A percentile compares a stretch with the other conserved stretches of the same genome.
phyloP scores from a whole-genome alignment of 2,113 vertebrate genomes.

The Carlito syrichta region DNA sequence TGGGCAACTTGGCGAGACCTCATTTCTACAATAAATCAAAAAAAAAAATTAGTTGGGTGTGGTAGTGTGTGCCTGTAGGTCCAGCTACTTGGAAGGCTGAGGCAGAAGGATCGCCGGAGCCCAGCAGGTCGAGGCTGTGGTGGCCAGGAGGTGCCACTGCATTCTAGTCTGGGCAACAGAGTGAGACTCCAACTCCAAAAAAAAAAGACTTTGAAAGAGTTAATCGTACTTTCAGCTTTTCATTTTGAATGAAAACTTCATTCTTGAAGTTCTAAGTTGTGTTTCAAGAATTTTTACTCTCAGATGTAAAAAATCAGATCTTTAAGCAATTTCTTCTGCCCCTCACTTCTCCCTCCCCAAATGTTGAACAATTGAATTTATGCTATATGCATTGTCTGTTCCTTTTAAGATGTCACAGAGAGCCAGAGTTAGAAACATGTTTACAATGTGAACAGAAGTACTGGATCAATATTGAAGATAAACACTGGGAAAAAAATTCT shows the following conservation, averaged over 20 bases:
- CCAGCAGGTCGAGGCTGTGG: no score
- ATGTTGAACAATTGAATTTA: not conserved
- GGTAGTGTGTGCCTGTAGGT: no score
- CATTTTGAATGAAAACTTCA: not conserved
- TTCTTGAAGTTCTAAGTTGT: not conserved
- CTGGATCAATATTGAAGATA: not conserved
- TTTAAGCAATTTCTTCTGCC: not conserved
- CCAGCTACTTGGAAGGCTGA: no score
- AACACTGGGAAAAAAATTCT: not conserved
- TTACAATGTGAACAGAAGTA: not conserved
- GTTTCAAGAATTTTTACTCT: not conserved
- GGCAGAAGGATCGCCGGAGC: no score
- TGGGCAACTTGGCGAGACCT: no score
- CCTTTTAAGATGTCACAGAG: not conserved
- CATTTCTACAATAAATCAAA: no score
- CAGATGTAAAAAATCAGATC: not conserved
- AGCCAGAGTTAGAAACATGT: not conserved
- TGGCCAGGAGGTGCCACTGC: no score
- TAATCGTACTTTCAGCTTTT: not conserved
- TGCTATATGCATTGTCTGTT: not conserved
- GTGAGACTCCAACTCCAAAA: no score
- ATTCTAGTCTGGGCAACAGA: no score
- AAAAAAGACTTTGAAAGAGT: no score
- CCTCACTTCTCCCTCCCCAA: rapidly evolving
- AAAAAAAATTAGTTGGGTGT: no score